phyloP scores from a whole-genome alignment of 2,797 vertebrate genomes.

The Pangasius sanitwongsei region DNA sequence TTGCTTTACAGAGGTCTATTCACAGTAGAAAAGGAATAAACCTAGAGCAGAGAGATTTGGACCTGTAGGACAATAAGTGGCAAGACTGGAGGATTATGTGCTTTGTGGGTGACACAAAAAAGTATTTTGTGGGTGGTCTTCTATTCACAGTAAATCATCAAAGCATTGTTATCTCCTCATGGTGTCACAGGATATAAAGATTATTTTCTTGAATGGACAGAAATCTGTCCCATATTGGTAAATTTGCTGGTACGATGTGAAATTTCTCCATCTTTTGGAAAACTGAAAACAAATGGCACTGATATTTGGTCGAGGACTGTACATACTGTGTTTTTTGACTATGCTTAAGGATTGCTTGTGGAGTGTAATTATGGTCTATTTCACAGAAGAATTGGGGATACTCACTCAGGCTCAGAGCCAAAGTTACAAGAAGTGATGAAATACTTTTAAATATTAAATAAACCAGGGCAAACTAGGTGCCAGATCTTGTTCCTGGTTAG shows the following conservation, averaged over 20 bases:
- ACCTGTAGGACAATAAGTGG: too few relatives aligned
- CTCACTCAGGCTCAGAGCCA: background rate
- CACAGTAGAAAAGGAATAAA: background rate
- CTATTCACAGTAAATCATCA: constrained; percentile 27
- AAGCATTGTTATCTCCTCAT: constrained; percentile 27
- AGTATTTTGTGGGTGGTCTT: constrained; percentile 18
- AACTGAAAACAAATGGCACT: constrained; percentile 22
- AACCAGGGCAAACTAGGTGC: background rate
- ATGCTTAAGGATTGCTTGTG: background rate
- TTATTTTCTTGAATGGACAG: constrained; percentile 11
- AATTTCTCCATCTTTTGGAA: constrained; percentile 30
- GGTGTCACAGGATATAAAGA: constrained; percentile 12
- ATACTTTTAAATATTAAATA: background rate
- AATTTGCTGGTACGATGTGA: constrained; percentile 36
- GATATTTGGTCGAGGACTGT: constrained; percentile 3
- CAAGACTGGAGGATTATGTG: background rate
- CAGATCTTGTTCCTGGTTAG: background rate
- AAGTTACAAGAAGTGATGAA: background rate
- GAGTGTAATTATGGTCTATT: constrained; percentile 14
- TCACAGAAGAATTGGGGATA: constrained; percentile 8
- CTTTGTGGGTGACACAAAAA: too few relatives aligned
- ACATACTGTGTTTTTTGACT: background rate
- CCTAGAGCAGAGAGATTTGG: background rate
- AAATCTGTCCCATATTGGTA: constrained; percentile 42
- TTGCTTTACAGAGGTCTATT: background rate